Conservation (phyloP, 2,113 vertebrate genomes). For the Paraplagusia blochii region DNA sequence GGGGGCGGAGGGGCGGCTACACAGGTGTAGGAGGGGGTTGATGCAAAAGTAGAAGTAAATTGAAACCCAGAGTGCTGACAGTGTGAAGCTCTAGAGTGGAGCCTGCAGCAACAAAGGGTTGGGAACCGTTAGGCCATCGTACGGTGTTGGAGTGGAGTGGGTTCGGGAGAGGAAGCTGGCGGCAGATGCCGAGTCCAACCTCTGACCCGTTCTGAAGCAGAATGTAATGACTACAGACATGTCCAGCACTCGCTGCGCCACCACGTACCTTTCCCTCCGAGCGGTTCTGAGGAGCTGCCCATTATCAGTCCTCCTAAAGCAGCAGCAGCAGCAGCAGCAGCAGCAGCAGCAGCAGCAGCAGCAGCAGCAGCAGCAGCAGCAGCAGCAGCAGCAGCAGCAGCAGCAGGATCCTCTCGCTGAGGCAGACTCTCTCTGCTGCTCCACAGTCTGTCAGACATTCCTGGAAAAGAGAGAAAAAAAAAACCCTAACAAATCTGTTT, state of each 20-base stretch:
- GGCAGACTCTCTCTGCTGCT: no score
- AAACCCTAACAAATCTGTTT: no score
- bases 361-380: slow-evolving; percentile 1
- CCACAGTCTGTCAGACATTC: no score
- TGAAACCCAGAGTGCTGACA: slow-evolving; percentile 8
- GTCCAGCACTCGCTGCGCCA: slow-evolving; percentile 48
- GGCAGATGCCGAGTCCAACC: slow-evolving; percentile 41
- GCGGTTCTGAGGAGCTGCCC: slow-evolving; percentile 43
- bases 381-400: no score
- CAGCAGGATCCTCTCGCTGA: no score
- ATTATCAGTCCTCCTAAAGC: slow-evolving; percentile 36
- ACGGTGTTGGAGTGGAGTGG: slow-evolving; percentile 21
- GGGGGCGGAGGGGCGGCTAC: no score
- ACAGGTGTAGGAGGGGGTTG: no score
- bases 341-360: slow-evolving; percentile 8
- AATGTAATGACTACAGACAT: slow-evolving; percentile 57
- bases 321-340: slow-evolving; percentile 16
- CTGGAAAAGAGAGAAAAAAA: no score
- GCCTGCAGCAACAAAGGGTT: slow-evolving; percentile 8
- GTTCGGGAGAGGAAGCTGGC: slow-evolving; percentile 20
- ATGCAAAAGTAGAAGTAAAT: slow-evolving; percentile 23
- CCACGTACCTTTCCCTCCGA: slow-evolving; percentile 17
- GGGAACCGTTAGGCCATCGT: slow-evolving; percentile 5
- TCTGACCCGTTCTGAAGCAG: slow-evolving; percentile 39
- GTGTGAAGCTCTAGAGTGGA: slow-evolving; percentile 8